These are phyloP conservation scores for Phocoena sinus DNA, from an alignment of 2,113 vertebrate genomes.

Conservation along the genomic window DNA sequence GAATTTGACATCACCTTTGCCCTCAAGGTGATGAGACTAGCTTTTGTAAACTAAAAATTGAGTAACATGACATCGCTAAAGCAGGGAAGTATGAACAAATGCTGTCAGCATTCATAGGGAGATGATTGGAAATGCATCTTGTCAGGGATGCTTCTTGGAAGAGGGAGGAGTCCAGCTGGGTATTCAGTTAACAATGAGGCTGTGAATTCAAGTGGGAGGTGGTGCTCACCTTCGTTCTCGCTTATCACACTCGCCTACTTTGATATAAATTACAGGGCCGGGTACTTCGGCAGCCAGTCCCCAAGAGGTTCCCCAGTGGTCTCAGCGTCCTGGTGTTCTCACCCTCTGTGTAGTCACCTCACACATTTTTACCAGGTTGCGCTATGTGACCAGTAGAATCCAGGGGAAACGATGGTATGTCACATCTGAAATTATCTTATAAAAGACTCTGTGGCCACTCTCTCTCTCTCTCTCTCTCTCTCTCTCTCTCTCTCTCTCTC, in stretches of 20 bases:
- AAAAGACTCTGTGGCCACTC: background rate
- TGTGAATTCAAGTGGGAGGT: background rate
- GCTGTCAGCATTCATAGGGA: background rate
- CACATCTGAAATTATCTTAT: background rate
- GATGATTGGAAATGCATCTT: background rate
- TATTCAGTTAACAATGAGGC: background rate
- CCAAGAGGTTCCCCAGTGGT: accelerated
- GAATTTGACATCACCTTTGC: background rate
- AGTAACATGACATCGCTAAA: background rate
- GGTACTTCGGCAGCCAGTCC: too few relatives aligned
- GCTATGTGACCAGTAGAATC: background rate
- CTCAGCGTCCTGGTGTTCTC: background rate
- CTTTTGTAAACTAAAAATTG: background rate
- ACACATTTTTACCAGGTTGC: background rate
- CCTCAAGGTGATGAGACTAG: background rate
- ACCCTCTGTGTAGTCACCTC: background rate
- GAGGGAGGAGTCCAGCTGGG: background rate
- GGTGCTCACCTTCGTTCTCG: background rate
- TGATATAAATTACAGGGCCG: background rate
- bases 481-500: background rate
- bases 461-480: background rate
- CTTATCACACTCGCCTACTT: background rate
- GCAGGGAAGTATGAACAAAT: too few relatives aligned
- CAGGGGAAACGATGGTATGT: background rate
- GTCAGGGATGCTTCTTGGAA: background rate